Conservation (phyloP, 1,140 invertebrate species). For the Achroia grisella region DNA sequence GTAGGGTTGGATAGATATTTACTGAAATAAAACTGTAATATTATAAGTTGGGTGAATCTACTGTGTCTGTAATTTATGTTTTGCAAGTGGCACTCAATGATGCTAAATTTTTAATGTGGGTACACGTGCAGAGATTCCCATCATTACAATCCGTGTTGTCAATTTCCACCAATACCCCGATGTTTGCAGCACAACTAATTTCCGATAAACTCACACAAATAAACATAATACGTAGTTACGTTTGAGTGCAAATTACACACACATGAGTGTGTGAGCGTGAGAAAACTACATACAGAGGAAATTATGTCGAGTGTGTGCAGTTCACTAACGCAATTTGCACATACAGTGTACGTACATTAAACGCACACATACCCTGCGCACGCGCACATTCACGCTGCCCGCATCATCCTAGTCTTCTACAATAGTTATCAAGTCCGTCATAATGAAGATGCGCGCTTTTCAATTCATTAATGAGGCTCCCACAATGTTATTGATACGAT, state of each 20-base stretch:
- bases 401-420: conserved; percentile 48
- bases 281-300: conserved; percentile 56
- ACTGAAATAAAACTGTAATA: background rate
- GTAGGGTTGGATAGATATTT: background rate
- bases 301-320: conserved; percentile 36
- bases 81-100: conserved; percentile 30
- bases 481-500: conserved; percentile 48
- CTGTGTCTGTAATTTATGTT: conserved; percentile 37
- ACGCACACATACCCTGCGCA: conserved; percentile 21
- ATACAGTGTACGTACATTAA: conserved; percentile 10
- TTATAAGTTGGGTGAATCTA: conserved; percentile 7
- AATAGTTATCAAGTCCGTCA: conserved; percentile 51
- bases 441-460: conserved; percentile 64
- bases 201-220: conserved; percentile 51
- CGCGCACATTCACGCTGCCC: conserved; percentile 30
- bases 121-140: conserved; percentile 46
- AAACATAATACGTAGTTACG: conserved; percentile 25
- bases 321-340: conserved; percentile 21
- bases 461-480: conserved; percentile 57
- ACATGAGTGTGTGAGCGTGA: conserved; percentile 56
- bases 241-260: conserved; percentile 45
- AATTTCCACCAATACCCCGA: conserved; percentile 46
- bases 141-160: conserved; percentile 48
- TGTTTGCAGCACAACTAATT: conserved; percentile 50
- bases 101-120: conserved; percentile 45